A percentile compares a stretch with the other conserved stretches of the same genome.
Evolutionary conservation across 2,888 invertebrate species (phyloP).

Genomic region (Drosophila bunnanda): DNA sequence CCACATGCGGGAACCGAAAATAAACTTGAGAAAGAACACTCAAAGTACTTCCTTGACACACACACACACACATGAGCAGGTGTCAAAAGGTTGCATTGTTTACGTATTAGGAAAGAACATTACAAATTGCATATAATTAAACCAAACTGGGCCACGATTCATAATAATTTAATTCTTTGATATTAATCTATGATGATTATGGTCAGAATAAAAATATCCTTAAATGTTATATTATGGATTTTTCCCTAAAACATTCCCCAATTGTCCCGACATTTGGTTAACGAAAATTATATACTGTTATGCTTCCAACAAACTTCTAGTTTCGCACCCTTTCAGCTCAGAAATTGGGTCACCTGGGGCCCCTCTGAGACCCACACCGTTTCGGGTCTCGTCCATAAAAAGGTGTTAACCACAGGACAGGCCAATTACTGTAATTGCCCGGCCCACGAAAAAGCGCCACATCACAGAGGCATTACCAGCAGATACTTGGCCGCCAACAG

Average conservation of each 20-base stretch:
- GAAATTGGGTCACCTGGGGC: constrained; percentile 33
- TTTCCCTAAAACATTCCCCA: neutral
- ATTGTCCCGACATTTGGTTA: constrained; percentile 1
- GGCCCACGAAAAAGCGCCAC: constrained; percentile 38
- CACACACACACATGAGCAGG: neutral
- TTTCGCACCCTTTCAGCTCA: constrained; percentile 17
- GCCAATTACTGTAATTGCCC: constrained; percentile 40
- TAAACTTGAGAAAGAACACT: constrained; percentile 28
- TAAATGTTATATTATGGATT: neutral
- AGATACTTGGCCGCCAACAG: constrained; percentile 13
- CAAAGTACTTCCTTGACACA: constrained; percentile 27
- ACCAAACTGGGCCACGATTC: neutral
- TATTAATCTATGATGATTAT: neutral
- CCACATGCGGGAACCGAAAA: constrained; percentile 35
- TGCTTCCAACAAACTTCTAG: neutral
- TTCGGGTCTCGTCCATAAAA: constrained; percentile 15
- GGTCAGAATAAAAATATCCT: neutral
- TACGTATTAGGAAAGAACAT: neutral
- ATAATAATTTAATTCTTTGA: neutral
- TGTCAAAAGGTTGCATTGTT: neutral
- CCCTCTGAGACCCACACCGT: constrained; percentile 16
- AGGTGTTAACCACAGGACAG: constrained; percentile 35
- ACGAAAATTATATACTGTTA: constrained; percentile 1
- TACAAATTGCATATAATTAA: neutral
- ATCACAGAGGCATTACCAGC: constrained; percentile 38